A percentile compares a stretch with the other conserved stretches of the same genome.
Conservation (phyloP, 2,113 vertebrate genomes). For the Daphoenositta chrysoptera region DNA sequence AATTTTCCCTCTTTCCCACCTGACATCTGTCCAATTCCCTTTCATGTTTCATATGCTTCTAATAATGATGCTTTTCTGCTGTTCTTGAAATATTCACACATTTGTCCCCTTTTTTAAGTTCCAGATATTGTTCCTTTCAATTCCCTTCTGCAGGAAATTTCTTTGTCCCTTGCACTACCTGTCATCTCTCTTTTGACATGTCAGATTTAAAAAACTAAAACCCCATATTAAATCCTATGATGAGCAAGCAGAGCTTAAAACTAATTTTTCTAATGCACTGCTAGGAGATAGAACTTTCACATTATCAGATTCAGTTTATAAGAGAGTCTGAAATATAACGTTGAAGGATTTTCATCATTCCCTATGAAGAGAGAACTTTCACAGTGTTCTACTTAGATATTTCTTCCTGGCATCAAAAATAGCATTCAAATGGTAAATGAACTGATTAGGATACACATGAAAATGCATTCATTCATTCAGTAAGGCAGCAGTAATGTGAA, state of each 20-base stretch:
- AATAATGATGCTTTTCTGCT: not conserved
- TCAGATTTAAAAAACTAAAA: not conserved
- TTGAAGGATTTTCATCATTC: constrained; percentile 22
- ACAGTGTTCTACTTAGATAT: not conserved
- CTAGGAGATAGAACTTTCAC: not conserved
- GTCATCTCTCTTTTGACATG: not conserved
- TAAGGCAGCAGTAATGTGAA: not conserved
- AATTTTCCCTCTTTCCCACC: not conserved
- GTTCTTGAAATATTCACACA: not conserved
- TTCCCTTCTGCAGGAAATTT: not conserved
- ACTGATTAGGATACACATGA: not conserved
- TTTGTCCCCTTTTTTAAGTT: not conserved
- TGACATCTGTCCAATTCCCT: not conserved
- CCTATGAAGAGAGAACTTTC: not conserved
- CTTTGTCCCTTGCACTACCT: not conserved
- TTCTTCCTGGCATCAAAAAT: not conserved
- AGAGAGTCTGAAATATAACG: not conserved
- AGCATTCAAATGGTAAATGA: constrained; percentile 14
- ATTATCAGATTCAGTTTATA: not conserved
- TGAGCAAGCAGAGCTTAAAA: not conserved
- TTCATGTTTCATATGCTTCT: not conserved
- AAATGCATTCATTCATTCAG: constrained; percentile 1
- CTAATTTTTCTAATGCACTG: not conserved
- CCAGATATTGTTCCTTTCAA: not conserved
- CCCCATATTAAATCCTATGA: not conserved